Conservation (phyloP, 1,140 invertebrate species). For the Leptoteleia sp. region DNA sequence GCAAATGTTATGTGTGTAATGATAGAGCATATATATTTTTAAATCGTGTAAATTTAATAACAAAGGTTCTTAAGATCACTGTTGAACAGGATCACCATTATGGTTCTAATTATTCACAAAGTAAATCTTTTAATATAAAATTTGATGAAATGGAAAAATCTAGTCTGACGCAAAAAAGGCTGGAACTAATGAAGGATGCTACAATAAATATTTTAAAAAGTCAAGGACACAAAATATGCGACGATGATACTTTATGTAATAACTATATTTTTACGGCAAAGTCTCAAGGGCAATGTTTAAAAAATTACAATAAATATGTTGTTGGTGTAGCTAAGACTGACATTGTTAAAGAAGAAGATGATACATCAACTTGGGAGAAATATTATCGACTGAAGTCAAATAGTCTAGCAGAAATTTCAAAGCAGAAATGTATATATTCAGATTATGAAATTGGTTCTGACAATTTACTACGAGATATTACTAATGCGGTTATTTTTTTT, state of each 20-base stretch:
- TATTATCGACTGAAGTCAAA: conserved; percentile 72
- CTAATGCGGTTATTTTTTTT: conserved; percentile 83
- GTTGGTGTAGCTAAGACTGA: conserved; percentile 81
- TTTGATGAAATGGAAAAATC: conserved; percentile 69
- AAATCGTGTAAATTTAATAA: conserved; percentile 61
- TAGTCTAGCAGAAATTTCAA: conserved; percentile 73
- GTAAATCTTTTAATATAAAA: conserved; percentile 54
- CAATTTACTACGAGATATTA: conserved; percentile 79
- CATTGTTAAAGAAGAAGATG: conserved; percentile 79
- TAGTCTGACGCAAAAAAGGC: conserved; percentile 74
- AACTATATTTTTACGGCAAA: conserved; percentile 76
- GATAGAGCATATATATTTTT: conserved; percentile 70
- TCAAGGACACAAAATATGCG: conserved; percentile 65
- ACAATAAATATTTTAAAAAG: conserved; percentile 75
- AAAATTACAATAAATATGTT: conserved; percentile 69
- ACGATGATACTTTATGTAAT: conserved; percentile 44
- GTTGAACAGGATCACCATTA: conserved; percentile 55
- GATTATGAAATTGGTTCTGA: conserved; percentile 59
- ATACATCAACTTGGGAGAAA: conserved; percentile 71
- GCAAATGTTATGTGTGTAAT: conserved; percentile 60
- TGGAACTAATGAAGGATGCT: conserved; percentile 73
- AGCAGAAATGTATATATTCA: conserved; percentile 76
- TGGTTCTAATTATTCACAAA: conserved; percentile 54
- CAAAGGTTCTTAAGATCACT: conserved; percentile 57
- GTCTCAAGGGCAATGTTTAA: conserved; percentile 72